A percentile compares a stretch with the other conserved stretches of the same genome.
Conservation (phyloP, 2,113 vertebrate genomes). For the Isichthys henryi region DNA sequence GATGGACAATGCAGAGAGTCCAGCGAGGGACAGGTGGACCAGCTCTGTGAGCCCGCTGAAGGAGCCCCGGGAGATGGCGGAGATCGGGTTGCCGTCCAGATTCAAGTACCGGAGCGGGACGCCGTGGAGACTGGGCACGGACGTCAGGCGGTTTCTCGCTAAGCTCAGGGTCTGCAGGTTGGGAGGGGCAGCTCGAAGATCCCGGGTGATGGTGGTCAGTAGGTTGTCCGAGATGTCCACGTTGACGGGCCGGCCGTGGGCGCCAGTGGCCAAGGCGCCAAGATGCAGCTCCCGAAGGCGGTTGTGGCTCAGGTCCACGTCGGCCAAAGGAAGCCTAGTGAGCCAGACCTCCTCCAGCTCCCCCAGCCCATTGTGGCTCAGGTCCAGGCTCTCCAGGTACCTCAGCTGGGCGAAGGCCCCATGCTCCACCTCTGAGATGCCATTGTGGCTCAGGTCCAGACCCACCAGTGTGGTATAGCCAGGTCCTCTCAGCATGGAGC, state of each 20-base stretch:
- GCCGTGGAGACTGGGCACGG: constrained; percentile 66
- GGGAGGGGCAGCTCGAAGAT: constrained; percentile 31
- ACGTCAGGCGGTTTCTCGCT: constrained; percentile 66
- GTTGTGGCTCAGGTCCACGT: constrained; percentile 89
- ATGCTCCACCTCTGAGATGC: constrained; percentile 66
- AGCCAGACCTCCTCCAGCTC: constrained; percentile 66
- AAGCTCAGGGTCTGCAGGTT: constrained; percentile 80
- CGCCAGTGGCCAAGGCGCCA: constrained; percentile 65
- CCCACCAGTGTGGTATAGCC: constrained; percentile 88
- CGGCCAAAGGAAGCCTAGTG: constrained; percentile 71
- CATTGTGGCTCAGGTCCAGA: constrained; percentile 85
- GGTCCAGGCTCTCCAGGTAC: constrained; percentile 85
- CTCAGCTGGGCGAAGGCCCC: constrained; percentile 79
- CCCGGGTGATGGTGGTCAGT: constrained; percentile 51
- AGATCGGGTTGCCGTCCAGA: constrained; percentile 77
- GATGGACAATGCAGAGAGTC: constrained; percentile 56
- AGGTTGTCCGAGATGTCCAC: constrained; percentile 82
- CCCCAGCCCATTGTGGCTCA: constrained; percentile 81
- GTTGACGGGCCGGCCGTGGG: constrained; percentile 66
- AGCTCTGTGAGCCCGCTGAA: constrained; percentile 71
- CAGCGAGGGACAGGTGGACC: constrained; percentile 75
- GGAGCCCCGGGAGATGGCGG: constrained; percentile 53
- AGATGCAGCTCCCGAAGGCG: constrained; percentile 65
- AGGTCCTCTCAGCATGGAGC: constrained; percentile 77
- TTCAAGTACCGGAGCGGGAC: constrained; percentile 78